Evolutionary conservation across 1,140 invertebrate genomes (phyloP), one percentile per base, ranked within the genome.

Genomic region (Drosophila saltans): DNA sequence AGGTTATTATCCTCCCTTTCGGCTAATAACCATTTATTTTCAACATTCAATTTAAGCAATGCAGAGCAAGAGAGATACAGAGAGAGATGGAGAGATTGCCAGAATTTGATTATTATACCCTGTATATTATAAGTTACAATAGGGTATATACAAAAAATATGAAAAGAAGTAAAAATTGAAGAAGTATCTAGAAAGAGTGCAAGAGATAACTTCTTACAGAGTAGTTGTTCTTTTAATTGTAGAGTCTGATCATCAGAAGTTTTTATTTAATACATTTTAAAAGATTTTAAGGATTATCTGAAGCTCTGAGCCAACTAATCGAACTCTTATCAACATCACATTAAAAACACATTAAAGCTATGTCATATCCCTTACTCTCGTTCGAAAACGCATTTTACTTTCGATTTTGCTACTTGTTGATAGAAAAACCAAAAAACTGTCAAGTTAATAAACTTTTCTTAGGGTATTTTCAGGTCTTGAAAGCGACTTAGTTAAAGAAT

Each of bases 31-130:
- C 73, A 76, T 72, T 79, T 75, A 69, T 66, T 72, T 71, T 55
- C 67, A 79, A 59, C 67, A 52, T 69, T 72, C 69, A 75, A 79
- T 79, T 76, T 60, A 79, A 70, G 71, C 36, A 52, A 52, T 52
- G 21, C 45, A 52, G 9, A 48, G 26, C 8, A 26, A 26, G 21
- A 52, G 45, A 52, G 8, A 3, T 2, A 24, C 7, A 52, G 45
- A 10, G 45, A 24, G 45, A 52, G 45, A 9, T 24, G 24, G 40
- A 26, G 26, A 62, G 60, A 43, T 62, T 39, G 40, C 3, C 61
- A 63, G 40, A 28, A 28, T 43, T 63, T 48, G 61, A 63, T 52
- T 45, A 65, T 39, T 55, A 52, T 52, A 52, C 45, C 45, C 21
- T 52, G 21, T 52, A 52, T 0, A 9, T 26, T 26, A 26, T 4